phyloP scores from a whole-genome alignment of 2,888 invertebrate genomes.

The Diaperis boleti region DNA sequence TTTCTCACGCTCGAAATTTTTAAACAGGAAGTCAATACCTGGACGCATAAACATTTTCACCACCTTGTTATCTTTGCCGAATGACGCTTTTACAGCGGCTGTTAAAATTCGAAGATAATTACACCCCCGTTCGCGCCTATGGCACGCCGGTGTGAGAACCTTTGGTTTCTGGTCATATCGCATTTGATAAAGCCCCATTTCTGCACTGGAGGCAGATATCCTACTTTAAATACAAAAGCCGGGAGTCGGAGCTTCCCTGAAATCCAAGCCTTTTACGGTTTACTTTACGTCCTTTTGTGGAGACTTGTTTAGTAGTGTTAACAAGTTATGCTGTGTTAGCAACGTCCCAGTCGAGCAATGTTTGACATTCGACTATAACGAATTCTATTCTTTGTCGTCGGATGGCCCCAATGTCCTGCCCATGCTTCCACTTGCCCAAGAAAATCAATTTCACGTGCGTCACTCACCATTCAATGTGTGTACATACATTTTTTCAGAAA shows the following conservation, averaged over 20 bases:
- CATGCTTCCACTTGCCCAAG: conserved; percentile 21
- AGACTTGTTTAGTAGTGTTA: conserved; percentile 37
- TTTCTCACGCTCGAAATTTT: conserved; percentile 9
- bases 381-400: conserved; percentile 38
- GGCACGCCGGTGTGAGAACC: no score
- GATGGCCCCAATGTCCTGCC: conserved; percentile 30
- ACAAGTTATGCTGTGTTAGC: conserved; percentile 39
- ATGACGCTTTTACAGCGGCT: conserved; percentile 11
- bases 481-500: conserved; percentile 24
- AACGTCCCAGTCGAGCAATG: conserved; percentile 34
- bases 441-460: conserved; percentile 46
- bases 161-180: neutral
- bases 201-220: no score
- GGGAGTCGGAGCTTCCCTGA: conserved; percentile 19
- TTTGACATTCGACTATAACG: conserved; percentile 42
- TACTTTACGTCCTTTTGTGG: conserved; percentile 34
- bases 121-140: no score
- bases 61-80: conserved; percentile 29
- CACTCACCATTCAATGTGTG: conserved; percentile 36
- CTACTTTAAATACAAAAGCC: neutral
- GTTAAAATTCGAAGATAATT: conserved; percentile 3
- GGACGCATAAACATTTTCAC: conserved; percentile 5
- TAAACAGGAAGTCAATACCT: conserved; percentile 23
- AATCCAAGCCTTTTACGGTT: conserved; percentile 37
- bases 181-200: no score